These are phyloP conservation scores for Marronus borbonicus DNA, from an alignment of 2,888 invertebrate species.

Conservation along the genomic window DNA sequence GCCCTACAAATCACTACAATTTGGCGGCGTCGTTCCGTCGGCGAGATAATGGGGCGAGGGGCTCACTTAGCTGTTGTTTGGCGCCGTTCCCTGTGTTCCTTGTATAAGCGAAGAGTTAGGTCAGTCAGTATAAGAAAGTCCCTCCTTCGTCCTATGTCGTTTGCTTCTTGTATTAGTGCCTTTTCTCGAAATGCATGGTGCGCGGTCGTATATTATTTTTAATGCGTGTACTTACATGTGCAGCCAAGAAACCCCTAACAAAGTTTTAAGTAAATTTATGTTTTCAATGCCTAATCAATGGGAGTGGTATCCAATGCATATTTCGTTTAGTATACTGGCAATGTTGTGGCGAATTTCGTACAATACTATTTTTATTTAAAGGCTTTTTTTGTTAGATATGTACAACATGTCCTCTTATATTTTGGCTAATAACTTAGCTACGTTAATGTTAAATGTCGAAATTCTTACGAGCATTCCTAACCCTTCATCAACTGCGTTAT, in stretches of 20 bases:
- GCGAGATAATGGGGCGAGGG: slow-evolving; percentile 62
- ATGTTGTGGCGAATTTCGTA: too few species aligned
- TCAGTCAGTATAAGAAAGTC: slow-evolving; percentile 15
- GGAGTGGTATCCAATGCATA: neutral
- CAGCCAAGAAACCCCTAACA: neutral
- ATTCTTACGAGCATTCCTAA: too few species aligned
- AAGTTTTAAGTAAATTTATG: slow-evolving; percentile 13
- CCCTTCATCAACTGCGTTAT: too few species aligned
- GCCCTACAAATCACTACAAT: slow-evolving; percentile 68
- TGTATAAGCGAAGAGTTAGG: slow-evolving; percentile 6
- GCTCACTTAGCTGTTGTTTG: slow-evolving; percentile 59
- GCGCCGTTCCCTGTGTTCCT: slow-evolving; percentile 36
- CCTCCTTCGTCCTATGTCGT: slow-evolving; percentile 18
- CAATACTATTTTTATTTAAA: too few species aligned
- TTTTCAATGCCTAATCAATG: neutral
- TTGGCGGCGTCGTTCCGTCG: slow-evolving; percentile 67
- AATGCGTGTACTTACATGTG: slow-evolving; percentile 1
- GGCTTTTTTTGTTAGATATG: too few species aligned
- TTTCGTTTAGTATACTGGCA: neutral
- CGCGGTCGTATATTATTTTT: neutral
- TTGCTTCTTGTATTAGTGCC: slow-evolving; percentile 6
- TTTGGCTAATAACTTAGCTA: too few species aligned
- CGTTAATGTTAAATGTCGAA: too few species aligned
- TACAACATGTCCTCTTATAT: too few species aligned
- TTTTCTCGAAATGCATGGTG: slow-evolving; percentile 12